These are phyloP conservation scores for Anarrhichthys ocellatus DNA, from an alignment of 2,113 vertebrate species.

Conservation along the genomic window DNA sequence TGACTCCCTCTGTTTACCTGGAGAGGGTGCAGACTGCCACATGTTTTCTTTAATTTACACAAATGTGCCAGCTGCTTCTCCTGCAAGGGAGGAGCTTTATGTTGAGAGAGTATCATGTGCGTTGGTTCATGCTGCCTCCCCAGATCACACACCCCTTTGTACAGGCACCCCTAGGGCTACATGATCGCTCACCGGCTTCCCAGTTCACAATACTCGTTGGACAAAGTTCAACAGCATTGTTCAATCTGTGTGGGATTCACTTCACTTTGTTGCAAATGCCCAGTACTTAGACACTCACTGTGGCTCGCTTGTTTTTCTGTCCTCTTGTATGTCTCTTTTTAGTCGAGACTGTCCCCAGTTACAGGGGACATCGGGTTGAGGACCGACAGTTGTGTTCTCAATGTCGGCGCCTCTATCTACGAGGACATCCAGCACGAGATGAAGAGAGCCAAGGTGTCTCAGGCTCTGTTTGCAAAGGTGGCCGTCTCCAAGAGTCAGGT, in stretches of 20 bases:
- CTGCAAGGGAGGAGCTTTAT: not conserved
- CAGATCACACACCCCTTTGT: not conserved
- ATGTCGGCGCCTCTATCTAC: slow-evolving; percentile 77
- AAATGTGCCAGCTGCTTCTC: slow-evolving; percentile 18
- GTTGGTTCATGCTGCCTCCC: not conserved
- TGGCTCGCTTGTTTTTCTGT: not conserved
- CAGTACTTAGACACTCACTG: not conserved
- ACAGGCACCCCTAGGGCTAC: not conserved
- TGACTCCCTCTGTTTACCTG: slow-evolving; percentile 7
- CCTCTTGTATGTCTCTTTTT: not conserved
- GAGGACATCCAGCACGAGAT: slow-evolving; percentile 82
- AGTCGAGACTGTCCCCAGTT: slow-evolving; percentile 78
- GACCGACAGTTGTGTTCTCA: slow-evolving; percentile 74
- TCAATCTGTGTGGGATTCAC: not conserved
- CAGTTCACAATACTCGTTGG: not conserved
- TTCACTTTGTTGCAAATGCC: not conserved
- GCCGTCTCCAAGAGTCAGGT: slow-evolving; percentile 82
- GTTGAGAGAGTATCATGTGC: not conserved
- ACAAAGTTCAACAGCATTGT: not conserved
- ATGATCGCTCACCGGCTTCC: not conserved
- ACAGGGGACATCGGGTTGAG: slow-evolving; percentile 70
- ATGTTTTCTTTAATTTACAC: slow-evolving; percentile 19
- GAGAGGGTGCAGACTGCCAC: slow-evolving; percentile 6
- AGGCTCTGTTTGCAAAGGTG: slow-evolving; percentile 80
- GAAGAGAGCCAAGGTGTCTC: slow-evolving; percentile 82